Evolutionary conservation across 1,140 invertebrate species (phyloP), one percentile per base, ranked within the genome.

Genomic region (Diprion similis): DNA sequence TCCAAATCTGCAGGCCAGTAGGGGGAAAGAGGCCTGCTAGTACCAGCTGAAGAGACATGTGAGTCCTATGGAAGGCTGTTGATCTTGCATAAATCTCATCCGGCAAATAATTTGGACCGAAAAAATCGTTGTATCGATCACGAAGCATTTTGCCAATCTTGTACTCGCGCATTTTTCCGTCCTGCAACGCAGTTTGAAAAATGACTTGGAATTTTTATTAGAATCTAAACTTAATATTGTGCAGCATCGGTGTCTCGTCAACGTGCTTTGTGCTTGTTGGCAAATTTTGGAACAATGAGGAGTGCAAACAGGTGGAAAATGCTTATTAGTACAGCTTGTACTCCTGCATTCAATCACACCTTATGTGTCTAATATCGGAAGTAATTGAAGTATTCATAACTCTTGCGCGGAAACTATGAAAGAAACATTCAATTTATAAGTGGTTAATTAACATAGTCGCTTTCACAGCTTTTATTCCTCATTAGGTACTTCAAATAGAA

Each of bases 31-130:
- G 85, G 71, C 93, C 93, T 4, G 93, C 92, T 24, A 94, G 85
- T 79, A 93, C 91, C 71, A 92, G 84, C 75, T 93, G 88, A n/a
- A 93, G 91, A 78, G 92, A 94, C 90, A 93, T 92, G 78, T 94
- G 89, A 73, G 93, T 93, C 46, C 92, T 88, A n/a, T 89, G 86
- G 51, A 89, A 88, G 69, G 90, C 87, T 11, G 90, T 91, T 4
- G 89, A 89, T 47, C 88, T 84, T 7, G 88, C 84, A 46, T 84
- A 86, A 72, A 91, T 88, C 80, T 90, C 87, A 24, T 89, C 86
- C 8, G 88, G 86, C 80, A 86, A 86, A 74, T 92, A 92, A 78
- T 87, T 82, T 72, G 86, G 83, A 66, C 89, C 90, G 66, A 92
- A 85, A 80, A 89, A 90, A 69, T 84, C 80, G 72, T 89, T 80